phyloP scores from a whole-genome alignment of 2,113 vertebrate species.

The Trematocara macrostoma region DNA sequence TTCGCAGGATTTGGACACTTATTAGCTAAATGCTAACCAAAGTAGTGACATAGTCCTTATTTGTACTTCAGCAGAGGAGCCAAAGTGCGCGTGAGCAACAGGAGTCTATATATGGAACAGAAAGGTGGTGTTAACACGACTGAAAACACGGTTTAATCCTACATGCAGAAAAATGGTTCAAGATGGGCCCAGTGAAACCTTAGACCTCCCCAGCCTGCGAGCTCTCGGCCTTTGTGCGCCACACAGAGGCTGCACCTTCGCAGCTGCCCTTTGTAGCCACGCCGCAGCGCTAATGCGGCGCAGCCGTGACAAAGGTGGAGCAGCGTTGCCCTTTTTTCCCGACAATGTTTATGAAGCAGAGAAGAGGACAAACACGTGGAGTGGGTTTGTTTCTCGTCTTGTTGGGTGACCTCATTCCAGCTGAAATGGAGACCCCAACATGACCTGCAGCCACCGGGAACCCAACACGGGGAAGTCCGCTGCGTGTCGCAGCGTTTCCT shows the following conservation, averaged over 20 bases:
- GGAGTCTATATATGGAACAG: neutral
- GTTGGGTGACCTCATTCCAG: conserved; percentile 61
- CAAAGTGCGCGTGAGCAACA: neutral
- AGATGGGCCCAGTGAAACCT: conserved; percentile 32
- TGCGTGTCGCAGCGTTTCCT: neutral
- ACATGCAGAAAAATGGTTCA: conserved; percentile 30
- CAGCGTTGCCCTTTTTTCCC: neutral
- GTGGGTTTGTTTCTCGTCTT: conserved; percentile 39
- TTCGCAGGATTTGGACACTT: neutral
- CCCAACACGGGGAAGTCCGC: conserved; percentile 38
- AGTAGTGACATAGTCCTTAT: neutral
- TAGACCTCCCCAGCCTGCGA: neutral
- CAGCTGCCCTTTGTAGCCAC: neutral
- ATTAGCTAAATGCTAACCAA: neutral
- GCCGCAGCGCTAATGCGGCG: neutral
- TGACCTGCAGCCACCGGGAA: conserved; percentile 57
- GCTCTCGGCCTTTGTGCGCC: conserved; percentile 6
- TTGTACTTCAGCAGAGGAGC: neutral
- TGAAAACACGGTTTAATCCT: conserved; percentile 14
- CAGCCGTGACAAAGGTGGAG: neutral
- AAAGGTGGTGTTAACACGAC: neutral
- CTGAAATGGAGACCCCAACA: conserved; percentile 61
- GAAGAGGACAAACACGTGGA: conserved; percentile 44
- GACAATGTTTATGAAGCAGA: neutral
- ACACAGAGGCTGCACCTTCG: neutral